A percentile compares a stretch with the other conserved stretches of the same genome.
phyloP scores from a whole-genome alignment of 2,113 vertebrate species.

The Epinephelus cyanopodus region DNA sequence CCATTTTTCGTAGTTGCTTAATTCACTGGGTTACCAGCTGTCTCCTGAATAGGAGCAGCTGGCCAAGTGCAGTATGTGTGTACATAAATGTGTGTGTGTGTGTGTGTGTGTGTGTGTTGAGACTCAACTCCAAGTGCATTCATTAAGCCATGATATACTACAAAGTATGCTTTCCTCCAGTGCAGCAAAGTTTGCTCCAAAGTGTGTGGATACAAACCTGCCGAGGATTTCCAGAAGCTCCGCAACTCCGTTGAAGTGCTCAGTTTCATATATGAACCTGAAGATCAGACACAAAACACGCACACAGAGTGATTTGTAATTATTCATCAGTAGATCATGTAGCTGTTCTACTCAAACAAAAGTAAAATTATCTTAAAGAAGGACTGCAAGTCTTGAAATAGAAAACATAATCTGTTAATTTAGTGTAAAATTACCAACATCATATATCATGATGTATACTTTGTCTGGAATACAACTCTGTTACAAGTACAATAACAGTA shows the following conservation, averaged over 20 bases:
- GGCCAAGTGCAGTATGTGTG: slow-evolving; percentile 10
- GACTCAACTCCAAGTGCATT: slow-evolving; percentile 21
- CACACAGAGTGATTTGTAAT: background rate
- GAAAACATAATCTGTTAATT: background rate
- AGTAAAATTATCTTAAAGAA: background rate
- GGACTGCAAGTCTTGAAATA: background rate
- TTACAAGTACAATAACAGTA: background rate
- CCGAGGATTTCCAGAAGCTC: slow-evolving; percentile 82
- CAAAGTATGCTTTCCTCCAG: background rate
- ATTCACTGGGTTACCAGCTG: slow-evolving; percentile 23
- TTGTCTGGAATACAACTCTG: background rate
- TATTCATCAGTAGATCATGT: background rate
- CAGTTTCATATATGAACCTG: slow-evolving; percentile 84
- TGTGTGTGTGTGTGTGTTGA: background rate
- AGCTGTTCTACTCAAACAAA: background rate
- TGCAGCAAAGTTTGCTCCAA: background rate
- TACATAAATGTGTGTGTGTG: background rate
- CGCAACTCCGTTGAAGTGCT: slow-evolving; percentile 82
- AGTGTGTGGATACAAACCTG: slow-evolving; percentile 66
- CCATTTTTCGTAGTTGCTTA: slow-evolving; percentile 15
- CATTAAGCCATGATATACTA: background rate
- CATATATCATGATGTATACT: background rate
- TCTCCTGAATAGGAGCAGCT: slow-evolving; percentile 19
- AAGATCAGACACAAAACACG: slow-evolving; percentile 38
- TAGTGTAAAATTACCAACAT: background rate